Base-by-base conservation (phyloP, 2,113 vertebrate species). In the Hippolais icterina region DNA sequence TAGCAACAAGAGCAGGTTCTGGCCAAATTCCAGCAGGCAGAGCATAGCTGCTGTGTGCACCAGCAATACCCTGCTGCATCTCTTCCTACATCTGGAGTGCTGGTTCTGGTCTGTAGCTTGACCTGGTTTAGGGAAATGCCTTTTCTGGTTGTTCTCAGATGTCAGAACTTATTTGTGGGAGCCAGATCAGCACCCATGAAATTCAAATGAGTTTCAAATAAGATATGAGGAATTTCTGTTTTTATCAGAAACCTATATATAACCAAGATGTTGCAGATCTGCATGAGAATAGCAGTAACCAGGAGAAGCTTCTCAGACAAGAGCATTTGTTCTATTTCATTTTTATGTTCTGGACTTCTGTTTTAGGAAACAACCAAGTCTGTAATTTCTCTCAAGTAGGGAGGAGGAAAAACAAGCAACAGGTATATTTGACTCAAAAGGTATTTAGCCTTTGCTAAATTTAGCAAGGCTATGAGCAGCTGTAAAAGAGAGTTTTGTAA, bases 11-110 rank as follows among this genome's bases (percentile, higher is more conserved):
- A 52, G 14, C 12, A 35, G 42, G 23, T n/a, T 70, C 18, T 12
- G 22, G 15, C 69, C 4, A 0, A 1, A 5, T 71, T 90, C 13
- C n/a, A 19, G 65, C 24, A 71, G 29, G 0, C 10, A 23, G 24
- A 68, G 39, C 2, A 0, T 14, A 8, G 31, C 3, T 72, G 4
- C 27, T 42, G 5, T 23, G 27, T 53, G 10, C 0, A 2, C 24
- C 25, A 22, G n/a, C 12, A 14, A 1, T 54, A 6, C 68, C 11
- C 47, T 54, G 35, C 29, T 46, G 10, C 7, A 3, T 29, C 42
- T 42, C 23, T 29, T 75, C 11, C 4, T n/a, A 0, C 1, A 1
- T 56, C 44, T 83, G 72, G 5, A 14, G 41, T 84, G 35, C 52
- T 75, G n/a, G 35, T 11, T 59, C 46, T 87, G 61, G 13, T 42